Evolutionary conservation across 2,797 vertebrate genomes (phyloP).

Genomic region (Typhlichthys subterraneus): DNA sequence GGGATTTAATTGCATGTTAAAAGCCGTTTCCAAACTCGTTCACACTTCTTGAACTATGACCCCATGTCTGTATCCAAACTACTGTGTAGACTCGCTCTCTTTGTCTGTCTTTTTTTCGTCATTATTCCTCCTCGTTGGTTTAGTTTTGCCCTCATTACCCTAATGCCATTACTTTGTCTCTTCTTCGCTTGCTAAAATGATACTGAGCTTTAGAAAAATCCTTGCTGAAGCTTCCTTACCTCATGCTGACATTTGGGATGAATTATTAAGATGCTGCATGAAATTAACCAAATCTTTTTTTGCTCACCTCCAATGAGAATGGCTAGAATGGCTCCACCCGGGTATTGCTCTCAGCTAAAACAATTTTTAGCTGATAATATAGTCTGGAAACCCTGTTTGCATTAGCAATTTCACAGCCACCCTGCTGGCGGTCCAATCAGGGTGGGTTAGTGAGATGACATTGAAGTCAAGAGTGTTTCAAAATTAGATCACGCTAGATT

Average conservation of each 20-base stretch:
- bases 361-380: too few relatives aligned
- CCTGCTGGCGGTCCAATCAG: too few relatives aligned
- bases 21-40: slow-evolving; percentile 59
- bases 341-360: too few relatives aligned
- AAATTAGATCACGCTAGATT: too few relatives aligned
- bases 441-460: too few relatives aligned
- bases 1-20: slow-evolving; percentile 71
- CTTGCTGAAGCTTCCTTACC: too few relatives aligned
- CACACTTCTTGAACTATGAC: slow-evolving; percentile 67
- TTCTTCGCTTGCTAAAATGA: slow-evolving; percentile 55
- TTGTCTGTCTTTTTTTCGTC: slow-evolving; percentile 17
- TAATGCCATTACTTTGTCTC: slow-evolving; percentile 67
- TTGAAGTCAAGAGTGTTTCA: too few relatives aligned
- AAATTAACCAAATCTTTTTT: slow-evolving; percentile 31
- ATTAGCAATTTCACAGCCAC: too few relatives aligned
- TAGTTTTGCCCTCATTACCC: slow-evolving; percentile 70
- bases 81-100: slow-evolving; percentile 40
- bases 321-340: background rate
- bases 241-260: too few relatives aligned
- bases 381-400: too few relatives aligned
- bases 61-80: slow-evolving; percentile 57
- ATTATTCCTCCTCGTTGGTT: slow-evolving; percentile 65
- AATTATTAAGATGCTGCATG: too few relatives aligned
- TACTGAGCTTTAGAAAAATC: slow-evolving; percentile 58
- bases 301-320: slow-evolving; percentile 27